Conservation (phyloP, 1,140 invertebrate species). For the Harpegnathos saltator region DNA sequence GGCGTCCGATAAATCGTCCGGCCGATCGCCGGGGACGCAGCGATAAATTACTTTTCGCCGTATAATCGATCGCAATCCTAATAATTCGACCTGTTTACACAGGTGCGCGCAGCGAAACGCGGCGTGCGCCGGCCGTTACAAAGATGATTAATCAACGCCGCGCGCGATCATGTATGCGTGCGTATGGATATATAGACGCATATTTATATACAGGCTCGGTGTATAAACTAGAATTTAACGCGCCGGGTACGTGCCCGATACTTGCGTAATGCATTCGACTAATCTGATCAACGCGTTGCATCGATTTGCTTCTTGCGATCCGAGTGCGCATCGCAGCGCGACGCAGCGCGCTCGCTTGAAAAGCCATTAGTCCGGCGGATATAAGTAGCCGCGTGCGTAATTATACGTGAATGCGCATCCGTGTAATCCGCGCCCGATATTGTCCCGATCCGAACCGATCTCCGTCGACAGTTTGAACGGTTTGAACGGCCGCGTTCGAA, state of each 20-base stretch:
- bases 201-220: too few relatives aligned
- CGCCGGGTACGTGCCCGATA: slow-evolving; percentile 65
- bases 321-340: background rate
- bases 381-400: slow-evolving; percentile 44
- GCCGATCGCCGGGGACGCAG: slow-evolving; percentile 8
- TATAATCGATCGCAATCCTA: slow-evolving; percentile 56
- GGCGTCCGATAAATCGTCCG: slow-evolving; percentile 43
- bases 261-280: slow-evolving; percentile 54
- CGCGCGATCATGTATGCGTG: too few relatives aligned
- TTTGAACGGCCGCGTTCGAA: background rate
- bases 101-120: slow-evolving; percentile 34
- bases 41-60: slow-evolving; percentile 47
- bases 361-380: slow-evolving; percentile 12
- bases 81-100: slow-evolving; percentile 55
- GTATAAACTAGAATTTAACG: slow-evolving; percentile 67
- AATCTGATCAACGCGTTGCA: slow-evolving; percentile 65
- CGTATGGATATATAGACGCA: slow-evolving; percentile 46
- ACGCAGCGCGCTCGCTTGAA: background rate
- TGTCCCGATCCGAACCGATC: background rate
- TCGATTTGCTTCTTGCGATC: slow-evolving; percentile 63
- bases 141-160: slow-evolving; percentile 68
- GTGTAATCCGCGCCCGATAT: background rate
- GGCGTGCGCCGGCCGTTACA: slow-evolving; percentile 59
- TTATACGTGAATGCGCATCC: slow-evolving; percentile 3
- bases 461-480: background rate